Base-by-base conservation (phyloP, 2,113 vertebrate species). In the Urocolius indicus region DNA sequence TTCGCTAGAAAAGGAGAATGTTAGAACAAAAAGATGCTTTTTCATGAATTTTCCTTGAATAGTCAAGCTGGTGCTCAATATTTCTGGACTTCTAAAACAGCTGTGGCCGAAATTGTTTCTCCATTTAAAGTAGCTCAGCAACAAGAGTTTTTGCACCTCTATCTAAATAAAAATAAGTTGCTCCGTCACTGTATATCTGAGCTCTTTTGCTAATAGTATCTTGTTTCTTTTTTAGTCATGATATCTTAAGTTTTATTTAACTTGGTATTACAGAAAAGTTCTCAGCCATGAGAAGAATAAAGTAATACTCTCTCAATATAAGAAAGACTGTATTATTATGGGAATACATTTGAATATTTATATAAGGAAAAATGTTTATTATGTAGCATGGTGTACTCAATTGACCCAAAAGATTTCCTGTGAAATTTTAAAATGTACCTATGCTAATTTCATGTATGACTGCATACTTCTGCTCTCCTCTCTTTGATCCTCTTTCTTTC, bases 401-500 rank as follows among this genome's bases (percentile, higher is more conserved):
- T 57, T 57, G 74, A 82, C 61, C 48, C 41, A 82, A 71, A 94
- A 26, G 5, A 61, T 57, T 68, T 89, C 34, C 69, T 94, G 79
- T 93, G 92, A 72, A 89, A 93, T 41, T 49, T 49, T 48, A 76
- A 82, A 96, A 93, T 94, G 49, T n/a, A 32, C 32, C 41, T 59
- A 87, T 71, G 82, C 16, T 84, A 78, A 87, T 89, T 93, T 84
- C 52, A 72, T 36, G 79, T 57, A 45, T 68, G 38, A 46, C 74
- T 87, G 45, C 78, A 73, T 63, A 86, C 5, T 93, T 75, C 48
- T 94, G 46, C 46, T 65, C 16, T 71, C 73, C 43, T 84, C 83
- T 68, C 76, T 86, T 92, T 94, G 59, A 89, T 84, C 55, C 20
- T 82, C 84, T 78, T 81, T 90, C 75, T 88, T 94, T 95, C 83